Percentiles rank a stretch among this genome's conserved stretches.
These are phyloP conservation scores for Puffinus mauretanicus DNA, from an alignment of 2,113 vertebrate genomes.

Conservation along the genomic window DNA sequence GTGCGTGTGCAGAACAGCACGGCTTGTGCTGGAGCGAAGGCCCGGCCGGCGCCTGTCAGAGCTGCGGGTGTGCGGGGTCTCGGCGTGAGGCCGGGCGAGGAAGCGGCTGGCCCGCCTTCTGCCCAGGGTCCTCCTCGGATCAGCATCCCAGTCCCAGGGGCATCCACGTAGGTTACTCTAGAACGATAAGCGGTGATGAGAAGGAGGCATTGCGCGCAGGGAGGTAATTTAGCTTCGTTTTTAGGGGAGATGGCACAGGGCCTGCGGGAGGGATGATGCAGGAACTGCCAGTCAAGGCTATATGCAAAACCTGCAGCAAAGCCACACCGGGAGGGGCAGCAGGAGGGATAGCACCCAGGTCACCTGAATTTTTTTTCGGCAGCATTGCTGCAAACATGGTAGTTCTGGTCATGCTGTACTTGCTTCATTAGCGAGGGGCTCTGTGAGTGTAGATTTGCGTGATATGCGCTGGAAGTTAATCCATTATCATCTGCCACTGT, in stretches of 20 bases:
- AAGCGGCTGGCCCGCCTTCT: background rate
- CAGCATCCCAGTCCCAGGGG: rapidly evolving
- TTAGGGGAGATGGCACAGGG: rapidly evolving
- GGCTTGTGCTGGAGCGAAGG: background rate
- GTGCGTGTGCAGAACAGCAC: background rate
- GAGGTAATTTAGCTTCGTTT: rapidly evolving
- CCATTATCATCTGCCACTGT: rapidly evolving
- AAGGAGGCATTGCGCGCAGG: rapidly evolving
- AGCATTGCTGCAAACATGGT: background rate
- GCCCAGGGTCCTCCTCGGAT: too few species aligned
- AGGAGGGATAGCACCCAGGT: background rate
- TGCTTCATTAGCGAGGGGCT: background rate
- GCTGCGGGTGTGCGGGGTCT: background rate
- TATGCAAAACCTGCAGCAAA: background rate
- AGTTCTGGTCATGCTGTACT: too few species aligned
- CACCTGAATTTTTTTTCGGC: background rate
- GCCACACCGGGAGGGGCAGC: background rate
- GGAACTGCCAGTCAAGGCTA: background rate
- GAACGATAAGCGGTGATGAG: rapidly evolving
- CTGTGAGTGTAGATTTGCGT: background rate
- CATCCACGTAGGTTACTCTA: rapidly evolving
- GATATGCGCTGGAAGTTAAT: background rate
- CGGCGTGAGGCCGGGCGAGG: background rate
- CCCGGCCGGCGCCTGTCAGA: background rate
- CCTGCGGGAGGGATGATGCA: background rate